Evolutionary conservation across 2,113 vertebrate species (phyloP).

Genomic region (Dicentrarchus labrax): DNA sequence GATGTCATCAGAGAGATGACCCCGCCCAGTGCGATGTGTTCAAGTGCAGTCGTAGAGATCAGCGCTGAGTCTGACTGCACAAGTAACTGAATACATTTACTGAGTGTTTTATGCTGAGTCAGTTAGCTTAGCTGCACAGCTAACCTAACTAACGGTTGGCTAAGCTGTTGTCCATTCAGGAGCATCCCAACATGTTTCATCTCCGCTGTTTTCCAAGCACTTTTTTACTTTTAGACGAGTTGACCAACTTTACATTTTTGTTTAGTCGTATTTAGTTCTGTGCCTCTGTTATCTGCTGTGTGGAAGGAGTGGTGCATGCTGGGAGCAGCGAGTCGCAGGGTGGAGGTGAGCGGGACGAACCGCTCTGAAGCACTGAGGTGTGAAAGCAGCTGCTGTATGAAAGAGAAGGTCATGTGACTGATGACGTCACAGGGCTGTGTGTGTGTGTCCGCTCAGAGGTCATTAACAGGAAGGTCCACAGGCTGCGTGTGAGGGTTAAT

Average conservation of each 20-base stretch:
- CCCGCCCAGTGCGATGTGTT: not conserved
- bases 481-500: slow-evolving; percentile 53
- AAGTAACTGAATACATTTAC: no score
- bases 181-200: no score
- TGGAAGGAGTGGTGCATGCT: slow-evolving; percentile 7
- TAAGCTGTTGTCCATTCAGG: no score
- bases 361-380: slow-evolving; percentile 8
- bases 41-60: not conserved
- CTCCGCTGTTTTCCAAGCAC: no score
- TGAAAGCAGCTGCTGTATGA: slow-evolving; percentile 21
- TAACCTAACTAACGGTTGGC: no score
- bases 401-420: slow-evolving; percentile 22
- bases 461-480: not conserved
- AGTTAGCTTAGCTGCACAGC: no score
- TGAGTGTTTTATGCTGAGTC: no score
- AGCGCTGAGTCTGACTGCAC: not conserved
- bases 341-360: not conserved
- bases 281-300: no score
- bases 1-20: not conserved
- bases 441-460: slow-evolving; percentile 3
- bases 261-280: no score
- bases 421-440: slow-evolving; percentile 11
- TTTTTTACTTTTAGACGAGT: no score
- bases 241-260: no score
- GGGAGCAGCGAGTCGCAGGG: not conserved